Conservation (phyloP, 64 coral and sea anemone genomes). For the Trachythela sp. region DNA sequence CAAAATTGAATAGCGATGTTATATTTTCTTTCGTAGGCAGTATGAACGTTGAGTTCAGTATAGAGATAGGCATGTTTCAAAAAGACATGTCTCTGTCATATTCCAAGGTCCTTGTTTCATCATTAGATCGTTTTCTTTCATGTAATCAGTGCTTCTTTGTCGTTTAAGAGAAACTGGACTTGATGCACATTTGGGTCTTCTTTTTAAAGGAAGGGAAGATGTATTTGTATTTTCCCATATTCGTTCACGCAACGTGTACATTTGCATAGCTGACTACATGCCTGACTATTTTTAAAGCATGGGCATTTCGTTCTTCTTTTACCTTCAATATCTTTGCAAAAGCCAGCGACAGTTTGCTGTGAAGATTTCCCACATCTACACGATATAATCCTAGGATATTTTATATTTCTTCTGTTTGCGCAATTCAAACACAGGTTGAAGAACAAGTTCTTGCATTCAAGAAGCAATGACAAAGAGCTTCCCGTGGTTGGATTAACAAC, state of each 20-base stretch:
- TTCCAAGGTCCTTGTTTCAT: neutral
- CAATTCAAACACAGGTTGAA: conserved; percentile 1
- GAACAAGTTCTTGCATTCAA: neutral
- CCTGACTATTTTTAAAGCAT: too few species aligned
- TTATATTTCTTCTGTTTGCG: neutral
- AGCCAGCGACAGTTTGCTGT: too few species aligned
- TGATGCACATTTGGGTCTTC: too few species aligned
- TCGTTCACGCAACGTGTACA: neutral
- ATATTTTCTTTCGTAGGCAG: neutral
- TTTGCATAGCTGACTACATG: too few species aligned
- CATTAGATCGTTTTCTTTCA: neutral
- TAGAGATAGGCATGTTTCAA: neutral
- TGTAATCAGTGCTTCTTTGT: too few species aligned
- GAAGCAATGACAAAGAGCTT: neutral
- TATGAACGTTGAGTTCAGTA: neutral
- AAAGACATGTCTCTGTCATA: neutral
- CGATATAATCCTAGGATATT: neutral
- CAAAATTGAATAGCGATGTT: neutral
- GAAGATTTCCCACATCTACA: neutral
- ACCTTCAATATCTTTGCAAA: too few species aligned
- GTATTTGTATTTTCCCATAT: neutral
- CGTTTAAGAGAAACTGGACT: too few species aligned
- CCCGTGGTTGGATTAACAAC: neutral
- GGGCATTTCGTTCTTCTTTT: too few species aligned
- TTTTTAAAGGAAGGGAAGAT: neutral